A percentile compares a stretch with the other conserved stretches of the same genome.
Conservation (phyloP, 2,888 invertebrate species). For the Nymphalis polychloros region DNA sequence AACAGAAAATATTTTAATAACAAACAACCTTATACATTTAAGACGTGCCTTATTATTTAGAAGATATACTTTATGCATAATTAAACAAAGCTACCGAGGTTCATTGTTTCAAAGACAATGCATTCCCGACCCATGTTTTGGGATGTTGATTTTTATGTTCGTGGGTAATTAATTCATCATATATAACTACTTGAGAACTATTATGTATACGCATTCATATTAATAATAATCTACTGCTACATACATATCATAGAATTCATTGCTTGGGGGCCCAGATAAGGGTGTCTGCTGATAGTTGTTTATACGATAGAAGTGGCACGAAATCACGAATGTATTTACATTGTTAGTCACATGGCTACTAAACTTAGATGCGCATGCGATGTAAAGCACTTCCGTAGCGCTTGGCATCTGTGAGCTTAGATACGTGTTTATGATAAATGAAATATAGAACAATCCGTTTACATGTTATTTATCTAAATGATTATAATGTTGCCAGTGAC, state of each 20-base stretch:
- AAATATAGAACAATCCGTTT: too few species aligned
- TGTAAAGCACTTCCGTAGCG: slow-evolving; percentile 28
- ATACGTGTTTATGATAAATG: not conserved
- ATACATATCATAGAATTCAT: slow-evolving; percentile 49
- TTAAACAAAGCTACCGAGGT: slow-evolving; percentile 42
- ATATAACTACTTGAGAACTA: slow-evolving; percentile 38
- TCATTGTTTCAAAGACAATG: slow-evolving; percentile 65
- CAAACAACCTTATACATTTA: not conserved
- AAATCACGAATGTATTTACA: slow-evolving; percentile 24
- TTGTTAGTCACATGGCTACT: slow-evolving; percentile 32
- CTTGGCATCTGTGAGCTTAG: slow-evolving; percentile 20
- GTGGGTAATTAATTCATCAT: slow-evolving; percentile 58
- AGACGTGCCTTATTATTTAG: slow-evolving; percentile 32
- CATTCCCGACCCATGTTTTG: slow-evolving; percentile 54
- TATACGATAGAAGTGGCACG: slow-evolving; percentile 32
- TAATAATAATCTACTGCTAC: slow-evolving; percentile 49
- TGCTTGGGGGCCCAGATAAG: slow-evolving; percentile 48
- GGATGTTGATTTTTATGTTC: slow-evolving; percentile 55
- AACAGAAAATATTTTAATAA: too few species aligned
- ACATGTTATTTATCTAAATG: too few species aligned
- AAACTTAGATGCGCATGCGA: slow-evolving; percentile 22
- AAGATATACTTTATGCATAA: slow-evolving; percentile 41
- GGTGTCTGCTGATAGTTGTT: slow-evolving; percentile 39
- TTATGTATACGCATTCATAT: slow-evolving; percentile 49
- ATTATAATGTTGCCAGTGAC: too few species aligned